Evolutionary conservation across 2,113 vertebrate genomes (phyloP).

Genomic region (Onychostoma macrolepis): DNA sequence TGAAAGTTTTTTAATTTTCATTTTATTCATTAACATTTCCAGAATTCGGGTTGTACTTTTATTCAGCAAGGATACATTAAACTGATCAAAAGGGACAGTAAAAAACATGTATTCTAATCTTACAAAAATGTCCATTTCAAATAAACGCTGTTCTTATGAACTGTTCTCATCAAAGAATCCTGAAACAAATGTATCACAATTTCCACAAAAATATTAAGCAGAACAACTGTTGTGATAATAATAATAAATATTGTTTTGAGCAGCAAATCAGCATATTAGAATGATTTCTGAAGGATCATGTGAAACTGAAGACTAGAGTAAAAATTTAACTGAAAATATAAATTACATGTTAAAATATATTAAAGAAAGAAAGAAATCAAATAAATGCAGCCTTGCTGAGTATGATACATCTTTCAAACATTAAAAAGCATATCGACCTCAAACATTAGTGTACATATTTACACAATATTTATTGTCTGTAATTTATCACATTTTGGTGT

Average conservation of each 20-base stretch:
- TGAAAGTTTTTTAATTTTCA: too few species aligned
- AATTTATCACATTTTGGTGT: not conserved
- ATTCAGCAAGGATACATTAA: too few species aligned
- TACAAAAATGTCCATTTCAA: too few species aligned
- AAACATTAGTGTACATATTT: not conserved
- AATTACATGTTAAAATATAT: not conserved
- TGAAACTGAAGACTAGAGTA: not conserved
- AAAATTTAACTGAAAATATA: not conserved
- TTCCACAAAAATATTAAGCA: too few species aligned
- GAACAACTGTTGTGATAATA: not conserved
- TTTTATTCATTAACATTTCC: too few species aligned
- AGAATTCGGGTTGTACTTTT: too few species aligned
- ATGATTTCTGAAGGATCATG: not conserved
- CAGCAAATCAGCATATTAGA: not conserved
- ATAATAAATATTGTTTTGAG: not conserved
- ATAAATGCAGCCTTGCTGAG: not conserved
- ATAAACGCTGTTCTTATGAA: too few species aligned
- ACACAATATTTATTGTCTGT: not conserved
- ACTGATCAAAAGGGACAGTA: too few species aligned
- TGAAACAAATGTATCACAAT: too few species aligned
- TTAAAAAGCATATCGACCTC: not conserved
- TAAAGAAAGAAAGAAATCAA: not conserved
- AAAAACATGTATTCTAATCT: too few species aligned
- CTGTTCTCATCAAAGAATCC: too few species aligned
- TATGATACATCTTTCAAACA: not conserved